Evolutionary conservation across 2,888 invertebrate genomes (phyloP).

Genomic region (Dysmachus trigonus): DNA sequence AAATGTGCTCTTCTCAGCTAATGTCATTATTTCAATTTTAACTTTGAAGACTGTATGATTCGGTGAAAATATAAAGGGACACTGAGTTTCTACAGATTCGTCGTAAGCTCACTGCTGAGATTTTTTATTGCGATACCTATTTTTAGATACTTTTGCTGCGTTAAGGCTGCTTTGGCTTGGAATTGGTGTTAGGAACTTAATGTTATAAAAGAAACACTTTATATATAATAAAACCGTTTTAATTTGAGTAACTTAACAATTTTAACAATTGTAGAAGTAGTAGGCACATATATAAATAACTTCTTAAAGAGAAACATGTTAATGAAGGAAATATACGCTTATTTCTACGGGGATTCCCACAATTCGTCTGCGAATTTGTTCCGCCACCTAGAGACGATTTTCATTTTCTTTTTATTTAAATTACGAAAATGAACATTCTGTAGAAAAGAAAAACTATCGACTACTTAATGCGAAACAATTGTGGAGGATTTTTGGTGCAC

Average conservation of each 20-base stretch:
- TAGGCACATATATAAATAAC: conserved; percentile 17
- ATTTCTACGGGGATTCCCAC: neutral
- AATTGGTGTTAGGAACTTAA: neutral
- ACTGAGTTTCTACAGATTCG: neutral
- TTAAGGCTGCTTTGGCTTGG: neutral
- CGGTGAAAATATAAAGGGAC: neutral
- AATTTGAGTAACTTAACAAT: neutral
- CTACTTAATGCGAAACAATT: conserved; percentile 16
- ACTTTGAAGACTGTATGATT: neutral
- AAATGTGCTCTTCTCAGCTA: conserved; percentile 64
- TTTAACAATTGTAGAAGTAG: neutral
- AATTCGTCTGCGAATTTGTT: neutral
- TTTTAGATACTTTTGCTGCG: neutral
- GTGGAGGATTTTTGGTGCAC: conserved; percentile 28
- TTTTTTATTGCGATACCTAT: neutral
- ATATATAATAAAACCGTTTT: conserved; percentile 5
- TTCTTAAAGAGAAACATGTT: conserved; percentile 2
- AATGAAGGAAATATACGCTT: neutral
- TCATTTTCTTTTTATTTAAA: neutral
- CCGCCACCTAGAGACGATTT: conserved; percentile 22
- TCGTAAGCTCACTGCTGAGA: neutral
- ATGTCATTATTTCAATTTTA: conserved; percentile 53
- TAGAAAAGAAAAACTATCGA: conserved; percentile 18
- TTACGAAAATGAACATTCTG: conserved; percentile 1
- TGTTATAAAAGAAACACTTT: neutral